phyloP scores from a whole-genome alignment of 2,888 invertebrate species.

The Euplagia quadripunctaria region DNA sequence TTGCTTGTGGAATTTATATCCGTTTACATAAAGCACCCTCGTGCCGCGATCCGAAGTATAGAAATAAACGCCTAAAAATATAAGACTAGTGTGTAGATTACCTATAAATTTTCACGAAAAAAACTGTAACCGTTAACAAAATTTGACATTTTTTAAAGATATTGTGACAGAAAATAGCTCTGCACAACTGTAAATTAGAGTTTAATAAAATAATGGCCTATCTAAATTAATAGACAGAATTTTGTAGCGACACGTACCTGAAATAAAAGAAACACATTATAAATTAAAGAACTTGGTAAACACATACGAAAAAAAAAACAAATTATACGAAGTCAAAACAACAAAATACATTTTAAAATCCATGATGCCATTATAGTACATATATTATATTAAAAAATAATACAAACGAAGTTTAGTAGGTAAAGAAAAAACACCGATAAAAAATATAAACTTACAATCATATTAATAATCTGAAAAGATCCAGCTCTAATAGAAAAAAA shows the following conservation, averaged over 20 bases:
- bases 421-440: neutral
- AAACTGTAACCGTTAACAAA: no score
- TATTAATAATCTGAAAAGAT: no score
- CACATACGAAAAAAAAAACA: neutral
- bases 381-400: neutral
- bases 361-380: conserved; percentile 17
- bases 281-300: neutral
- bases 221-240: neutral
- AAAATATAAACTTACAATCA: neutral
- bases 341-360: neutral
- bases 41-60: neutral
- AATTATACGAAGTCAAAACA: neutral
- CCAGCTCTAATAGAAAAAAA: no score
- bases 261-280: conserved; percentile 11
- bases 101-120: no score
- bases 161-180: no score
- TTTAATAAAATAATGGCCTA: neutral
- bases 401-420: neutral
- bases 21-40: neutral
- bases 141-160: no score
- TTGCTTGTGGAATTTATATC: neutral
- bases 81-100: no score
- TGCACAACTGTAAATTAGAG: neutral
- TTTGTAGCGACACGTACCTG: conserved; percentile 14
- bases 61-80: no score